A percentile compares a stretch with the other conserved stretches of the same genome.
Conservation (phyloP, 23 tunicate species). For the Phallusia fumigata region DNA sequence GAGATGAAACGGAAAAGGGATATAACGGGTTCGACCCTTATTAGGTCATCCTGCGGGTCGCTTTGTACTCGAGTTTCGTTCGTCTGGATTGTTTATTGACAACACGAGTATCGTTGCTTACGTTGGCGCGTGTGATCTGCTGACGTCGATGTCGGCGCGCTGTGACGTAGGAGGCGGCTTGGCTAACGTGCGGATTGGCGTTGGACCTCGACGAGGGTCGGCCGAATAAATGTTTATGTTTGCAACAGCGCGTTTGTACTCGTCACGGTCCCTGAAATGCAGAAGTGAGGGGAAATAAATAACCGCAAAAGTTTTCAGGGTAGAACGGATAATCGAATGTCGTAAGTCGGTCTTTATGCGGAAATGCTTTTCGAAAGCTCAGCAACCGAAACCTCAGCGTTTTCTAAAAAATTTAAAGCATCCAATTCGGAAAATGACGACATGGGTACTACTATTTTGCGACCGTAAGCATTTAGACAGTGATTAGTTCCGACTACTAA, state of each 20-base stretch:
- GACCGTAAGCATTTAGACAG: no score
- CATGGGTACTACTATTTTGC: no score
- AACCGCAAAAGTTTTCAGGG: no score
- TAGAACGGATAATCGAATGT: no score
- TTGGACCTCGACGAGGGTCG: not conserved
- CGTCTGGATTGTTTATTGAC: not conserved
- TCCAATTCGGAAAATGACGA: no score
- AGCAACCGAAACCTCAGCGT: no score
- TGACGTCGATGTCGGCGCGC: not conserved
- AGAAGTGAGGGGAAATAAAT: not conserved
- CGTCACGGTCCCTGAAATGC: not conserved
- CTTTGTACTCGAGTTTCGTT: not conserved
- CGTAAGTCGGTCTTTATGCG: no score
- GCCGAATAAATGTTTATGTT: not conserved
- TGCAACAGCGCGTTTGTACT: not conserved
- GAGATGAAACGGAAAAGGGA: not conserved
- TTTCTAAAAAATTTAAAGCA: no score
- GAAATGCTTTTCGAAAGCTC: no score
- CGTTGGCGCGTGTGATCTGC: not conserved
- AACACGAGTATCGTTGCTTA: conserved; percentile 1
- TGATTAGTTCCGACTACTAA: no score
- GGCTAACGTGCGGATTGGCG: not conserved
- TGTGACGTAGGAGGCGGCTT: conserved; percentile 6
- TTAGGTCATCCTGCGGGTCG: not conserved
- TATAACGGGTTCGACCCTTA: not conserved